These are phyloP conservation scores for Vidua macroura DNA, from an alignment of 2,113 vertebrate species.

Conservation along the genomic window DNA sequence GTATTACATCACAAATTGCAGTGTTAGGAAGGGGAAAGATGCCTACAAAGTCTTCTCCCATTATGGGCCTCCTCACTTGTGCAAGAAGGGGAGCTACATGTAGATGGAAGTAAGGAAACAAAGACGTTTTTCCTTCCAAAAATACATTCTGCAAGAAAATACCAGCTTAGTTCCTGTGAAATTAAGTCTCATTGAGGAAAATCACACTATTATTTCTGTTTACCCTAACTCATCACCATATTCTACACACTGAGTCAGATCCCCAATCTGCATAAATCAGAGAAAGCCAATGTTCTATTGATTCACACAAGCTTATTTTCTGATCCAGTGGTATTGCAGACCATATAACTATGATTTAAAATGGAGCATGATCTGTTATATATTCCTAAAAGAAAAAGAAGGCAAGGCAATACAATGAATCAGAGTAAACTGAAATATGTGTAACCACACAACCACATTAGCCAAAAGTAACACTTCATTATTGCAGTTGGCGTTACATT, in stretches of 20 bases:
- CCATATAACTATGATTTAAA: not conserved
- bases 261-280: not conserved
- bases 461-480: conserved; percentile 61
- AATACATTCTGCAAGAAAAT: not conserved
- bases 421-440: conserved; percentile 14
- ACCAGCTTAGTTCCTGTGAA: not conserved
- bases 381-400: conserved; percentile 5
- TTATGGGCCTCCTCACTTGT: not conserved
- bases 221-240: not conserved
- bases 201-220: not conserved
- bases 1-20: not conserved
- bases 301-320: not conserved
- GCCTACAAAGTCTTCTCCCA: not conserved
- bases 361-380: not conserved
- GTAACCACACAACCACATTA: not conserved
- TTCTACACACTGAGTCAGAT: not conserved
- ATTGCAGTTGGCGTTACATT: not conserved
- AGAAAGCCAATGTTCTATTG: not conserved
- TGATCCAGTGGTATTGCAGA: not conserved
- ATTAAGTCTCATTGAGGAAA: not conserved
- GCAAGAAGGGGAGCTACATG: not conserved
- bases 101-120: not conserved
- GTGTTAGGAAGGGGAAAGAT: not conserved
- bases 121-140: not conserved
- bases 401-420: not conserved